Conservation (phyloP, 2,113 vertebrate genomes). For the Rousettus leschenaultii region DNA sequence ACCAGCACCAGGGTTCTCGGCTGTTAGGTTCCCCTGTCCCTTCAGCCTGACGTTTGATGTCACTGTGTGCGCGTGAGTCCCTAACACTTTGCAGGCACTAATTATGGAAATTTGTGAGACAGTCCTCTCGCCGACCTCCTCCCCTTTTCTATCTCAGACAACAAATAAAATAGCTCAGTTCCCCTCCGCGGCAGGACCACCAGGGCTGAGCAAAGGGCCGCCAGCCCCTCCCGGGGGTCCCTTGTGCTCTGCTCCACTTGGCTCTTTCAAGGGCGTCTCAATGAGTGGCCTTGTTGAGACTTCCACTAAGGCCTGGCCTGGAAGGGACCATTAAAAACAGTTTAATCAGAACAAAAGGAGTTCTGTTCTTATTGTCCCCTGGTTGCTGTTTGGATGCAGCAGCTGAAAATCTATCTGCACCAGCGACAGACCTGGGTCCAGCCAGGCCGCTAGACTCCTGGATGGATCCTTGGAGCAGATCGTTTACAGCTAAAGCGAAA, state of each 20-base stretch:
- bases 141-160: constrained; percentile 62
- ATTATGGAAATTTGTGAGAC: constrained; percentile 72
- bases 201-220: constrained; percentile 76
- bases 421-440: constrained; percentile 72
- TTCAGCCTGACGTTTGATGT: background rate
- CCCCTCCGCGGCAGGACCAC: constrained; percentile 80
- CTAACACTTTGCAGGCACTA: constrained; percentile 55
- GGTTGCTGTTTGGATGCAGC: constrained; percentile 82
- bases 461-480: constrained; percentile 73
- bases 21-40: background rate
- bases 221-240: constrained; percentile 67
- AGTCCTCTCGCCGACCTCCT: constrained; percentile 44
- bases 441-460: constrained; percentile 68
- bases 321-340: constrained; percentile 92
- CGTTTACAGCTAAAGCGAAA: constrained; percentile 68
- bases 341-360: constrained; percentile 92
- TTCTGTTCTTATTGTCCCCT: constrained; percentile 94
- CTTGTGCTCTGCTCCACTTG: constrained; percentile 86
- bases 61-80: background rate
- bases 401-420: constrained; percentile 83
- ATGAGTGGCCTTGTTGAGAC: constrained; percentile 87
- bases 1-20: background rate
- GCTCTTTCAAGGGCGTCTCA: constrained; percentile 89
- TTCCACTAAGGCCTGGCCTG: constrained; percentile 88
- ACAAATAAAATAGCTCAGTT: constrained; percentile 73